Evolutionary conservation across 2,888 invertebrate genomes (phyloP), one percentile per base, ranked within the genome.

Genomic region (Adineta ricciae): DNA sequence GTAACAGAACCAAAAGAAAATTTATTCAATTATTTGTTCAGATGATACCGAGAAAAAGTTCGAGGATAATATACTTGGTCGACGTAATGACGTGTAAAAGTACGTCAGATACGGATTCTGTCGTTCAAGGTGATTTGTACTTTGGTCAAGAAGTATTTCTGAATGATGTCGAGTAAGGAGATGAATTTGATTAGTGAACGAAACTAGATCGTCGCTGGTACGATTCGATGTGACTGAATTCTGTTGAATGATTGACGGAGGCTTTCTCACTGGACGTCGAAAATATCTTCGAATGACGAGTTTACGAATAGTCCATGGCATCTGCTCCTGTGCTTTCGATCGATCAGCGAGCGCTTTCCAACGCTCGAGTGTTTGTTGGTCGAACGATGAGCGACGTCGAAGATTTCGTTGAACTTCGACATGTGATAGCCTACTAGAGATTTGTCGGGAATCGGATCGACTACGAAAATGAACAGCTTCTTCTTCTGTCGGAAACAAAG

Each of bases 321-420:
- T 24, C 41, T 41, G 38, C 11, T 78, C 78, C 1, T 41, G 38
- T 8, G 41, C 0, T 78, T 78, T 78, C 4, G 78, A 24, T 78
- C 41, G 41, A 78, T 78, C n/a, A 11, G 41, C 7, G 11, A 78
- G 41, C 1, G 41, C 21, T 78, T 78, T 78, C 78, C 78, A 78
- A 24, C 41, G 24, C 41, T 78, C 78, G n/a, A 78, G 78, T 24
- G 41, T 78, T 41, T 78, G 78, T 41, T 41, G 78, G n/a, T 78
- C 78, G 7, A 78, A 41, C 4, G 78, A 78, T 78, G 78, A 78
- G n/a, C 41, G 78, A 41, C 78, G 78, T 41, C 78, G 38, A 78
- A n/a, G 64, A 27, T 7, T 19, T 24, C 16, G 32, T 4, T 27
- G 32, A 19, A 19, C 19, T 32, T 32, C 32, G 1, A 27, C 11